Conservation (phyloP, 1,140 invertebrate genomes). For the Aleiodes sp. region DNA sequence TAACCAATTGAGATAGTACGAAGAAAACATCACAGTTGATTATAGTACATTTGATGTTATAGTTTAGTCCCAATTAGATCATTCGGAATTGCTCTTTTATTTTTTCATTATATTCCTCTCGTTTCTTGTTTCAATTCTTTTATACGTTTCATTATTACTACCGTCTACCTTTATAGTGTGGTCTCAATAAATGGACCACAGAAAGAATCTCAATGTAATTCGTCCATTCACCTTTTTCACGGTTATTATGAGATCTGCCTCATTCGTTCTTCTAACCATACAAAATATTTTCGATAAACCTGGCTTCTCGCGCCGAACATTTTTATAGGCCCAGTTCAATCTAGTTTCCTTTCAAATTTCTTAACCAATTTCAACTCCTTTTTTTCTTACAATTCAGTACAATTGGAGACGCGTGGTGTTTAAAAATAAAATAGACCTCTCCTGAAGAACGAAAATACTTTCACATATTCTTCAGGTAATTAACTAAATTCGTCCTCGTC, state of each 20-base stretch:
- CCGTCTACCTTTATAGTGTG: no score
- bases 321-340: background rate
- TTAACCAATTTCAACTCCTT: no score
- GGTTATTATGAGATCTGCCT: background rate
- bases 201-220: conserved; percentile 15
- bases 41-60: no score
- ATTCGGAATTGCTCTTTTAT: no score
- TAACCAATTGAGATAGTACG: no score
- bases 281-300: background rate
- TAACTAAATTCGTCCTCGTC: conserved; percentile 31
- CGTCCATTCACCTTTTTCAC: conserved; percentile 18
- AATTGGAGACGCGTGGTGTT: background rate
- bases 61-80: no score
- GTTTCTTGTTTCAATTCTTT: no score
- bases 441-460: background rate
- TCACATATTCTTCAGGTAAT: conserved; percentile 23
- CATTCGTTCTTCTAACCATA: conserved; percentile 6
- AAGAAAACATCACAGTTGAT: no score
- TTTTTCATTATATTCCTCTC: no score
- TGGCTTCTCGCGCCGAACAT: background rate
- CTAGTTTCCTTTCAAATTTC: background rate
- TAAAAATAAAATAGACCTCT: background rate
- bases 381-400: no score
- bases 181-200: no score
- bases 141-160: no score